Conservation (phyloP, 1,140 invertebrate species). For the Rhyzopertha dominica region DNA sequence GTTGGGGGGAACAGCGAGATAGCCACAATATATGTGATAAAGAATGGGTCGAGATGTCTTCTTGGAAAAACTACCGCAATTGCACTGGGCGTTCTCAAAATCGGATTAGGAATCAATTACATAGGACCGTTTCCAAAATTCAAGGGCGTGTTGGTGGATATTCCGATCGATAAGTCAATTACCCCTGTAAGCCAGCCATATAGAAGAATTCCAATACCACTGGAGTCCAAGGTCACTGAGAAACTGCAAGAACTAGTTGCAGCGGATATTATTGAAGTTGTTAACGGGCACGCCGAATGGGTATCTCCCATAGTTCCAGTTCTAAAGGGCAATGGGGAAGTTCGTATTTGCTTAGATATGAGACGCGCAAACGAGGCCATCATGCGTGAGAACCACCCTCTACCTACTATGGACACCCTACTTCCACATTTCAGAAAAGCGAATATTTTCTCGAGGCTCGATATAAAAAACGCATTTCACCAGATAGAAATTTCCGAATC, state of each 20-base stretch:
- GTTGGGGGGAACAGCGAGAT: too few relatives aligned
- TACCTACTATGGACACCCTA: slow-evolving; percentile 22
- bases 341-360: slow-evolving; percentile 38
- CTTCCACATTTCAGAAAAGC: slow-evolving; percentile 1
- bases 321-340: slow-evolving; percentile 35
- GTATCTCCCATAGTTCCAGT: slow-evolving; percentile 42
- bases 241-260: slow-evolving; percentile 15
- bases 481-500: slow-evolving; percentile 26
- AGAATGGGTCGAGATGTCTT: slow-evolving; percentile 18
- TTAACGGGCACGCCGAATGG: slow-evolving; percentile 29
- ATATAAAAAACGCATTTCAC: slow-evolving; percentile 33
- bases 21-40: slow-evolving; percentile 18
- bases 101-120: slow-evolving; percentile 17
- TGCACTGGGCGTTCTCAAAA: slow-evolving; percentile 28
- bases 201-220: slow-evolving; percentile 31
- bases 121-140: slow-evolving; percentile 35
- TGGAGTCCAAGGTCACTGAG: slow-evolving; percentile 23
- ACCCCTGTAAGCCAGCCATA: slow-evolving; percentile 35
- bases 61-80: slow-evolving; percentile 25
- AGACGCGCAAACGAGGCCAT: slow-evolving; percentile 28
- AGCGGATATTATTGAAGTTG: slow-evolving; percentile 16
- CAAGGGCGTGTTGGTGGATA: slow-evolving; percentile 25
- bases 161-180: slow-evolving; percentile 22
- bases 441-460: slow-evolving; percentile 29
- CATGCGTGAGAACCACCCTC: slow-evolving; percentile 23